Conservation (phyloP, 2,888 invertebrate species). For the Caenorhabditis parvicauda region DNA sequence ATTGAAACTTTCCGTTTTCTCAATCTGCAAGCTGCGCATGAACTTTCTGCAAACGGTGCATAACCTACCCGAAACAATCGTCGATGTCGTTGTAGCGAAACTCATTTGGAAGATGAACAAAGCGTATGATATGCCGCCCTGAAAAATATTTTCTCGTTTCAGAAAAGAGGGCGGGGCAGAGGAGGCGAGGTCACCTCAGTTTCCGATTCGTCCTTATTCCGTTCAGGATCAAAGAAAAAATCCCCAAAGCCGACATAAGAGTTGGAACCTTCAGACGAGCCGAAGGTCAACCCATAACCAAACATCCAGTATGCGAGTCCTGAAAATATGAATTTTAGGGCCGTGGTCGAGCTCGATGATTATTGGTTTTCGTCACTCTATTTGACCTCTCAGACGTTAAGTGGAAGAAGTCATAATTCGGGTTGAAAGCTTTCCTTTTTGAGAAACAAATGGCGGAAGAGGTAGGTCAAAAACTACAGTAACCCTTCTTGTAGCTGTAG, state of each 20-base stretch:
- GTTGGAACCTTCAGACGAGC: conserved; percentile 62
- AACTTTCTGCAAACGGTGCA: too few relatives aligned
- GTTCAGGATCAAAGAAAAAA: conserved; percentile 53
- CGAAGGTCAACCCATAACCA: conserved; percentile 87
- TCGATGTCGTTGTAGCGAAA: conserved; percentile 56
- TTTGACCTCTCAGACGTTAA: too few relatives aligned
- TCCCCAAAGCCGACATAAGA: conserved; percentile 44
- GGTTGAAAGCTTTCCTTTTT: too few relatives aligned
- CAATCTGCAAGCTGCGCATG: too few relatives aligned
- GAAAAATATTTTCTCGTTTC: conserved; percentile 2
- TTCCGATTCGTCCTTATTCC: conserved; percentile 22
- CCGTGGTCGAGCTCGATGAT: too few relatives aligned
- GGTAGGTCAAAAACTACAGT: too few relatives aligned
- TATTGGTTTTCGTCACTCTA: too few relatives aligned
- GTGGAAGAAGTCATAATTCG: too few relatives aligned
- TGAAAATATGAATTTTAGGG: conserved; percentile 66
- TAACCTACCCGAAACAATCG: conserved; percentile 50
- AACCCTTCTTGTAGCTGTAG: too few relatives aligned
- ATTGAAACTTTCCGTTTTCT: too few relatives aligned
- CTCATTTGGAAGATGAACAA: conserved; percentile 57
- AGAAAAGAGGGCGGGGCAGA: not conserved
- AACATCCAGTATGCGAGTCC: conserved; percentile 91
- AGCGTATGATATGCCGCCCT: conserved; percentile 39
- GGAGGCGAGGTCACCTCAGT: too few relatives aligned
- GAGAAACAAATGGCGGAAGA: too few relatives aligned